These are phyloP conservation scores for Pipistrellus kuhlii DNA, from an alignment of 2,797 vertebrate genomes.

Conservation along the genomic window DNA sequence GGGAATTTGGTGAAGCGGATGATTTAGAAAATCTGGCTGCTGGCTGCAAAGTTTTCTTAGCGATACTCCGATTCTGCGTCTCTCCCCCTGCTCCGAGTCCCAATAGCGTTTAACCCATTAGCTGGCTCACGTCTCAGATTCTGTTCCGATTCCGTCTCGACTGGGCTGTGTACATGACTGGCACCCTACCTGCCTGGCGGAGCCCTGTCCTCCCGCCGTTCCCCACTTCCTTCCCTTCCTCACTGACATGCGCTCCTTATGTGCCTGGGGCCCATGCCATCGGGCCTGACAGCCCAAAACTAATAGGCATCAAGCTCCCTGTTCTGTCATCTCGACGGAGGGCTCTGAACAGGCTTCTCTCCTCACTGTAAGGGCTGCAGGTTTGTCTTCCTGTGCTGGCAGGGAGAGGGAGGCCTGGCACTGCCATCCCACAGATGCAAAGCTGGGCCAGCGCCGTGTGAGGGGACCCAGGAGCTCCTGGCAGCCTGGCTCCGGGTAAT, in stretches of 20 bases:
- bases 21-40: constrained; percentile 26
- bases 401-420: not conserved
- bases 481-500: not conserved
- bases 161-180: not conserved
- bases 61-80: not conserved
- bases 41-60: not conserved
- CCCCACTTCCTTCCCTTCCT: not conserved
- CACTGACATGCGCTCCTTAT: too few species aligned
- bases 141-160: not conserved
- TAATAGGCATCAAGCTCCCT: too few species aligned
- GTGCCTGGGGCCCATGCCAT: not conserved
- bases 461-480: not conserved
- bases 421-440: not conserved
- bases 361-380: not conserved
- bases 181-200: not conserved
- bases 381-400: not conserved
- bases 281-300: not conserved
- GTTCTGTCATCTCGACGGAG: not conserved
- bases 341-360: not conserved
- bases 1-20: constrained; percentile 21
- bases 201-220: not conserved
- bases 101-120: not conserved
- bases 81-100: not conserved
- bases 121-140: not conserved
- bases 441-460: not conserved